A percentile compares a stretch with the other conserved stretches of the same genome.
phyloP scores from a whole-genome alignment of 2,113 vertebrate genomes.

The Collichthys lucidus region DNA sequence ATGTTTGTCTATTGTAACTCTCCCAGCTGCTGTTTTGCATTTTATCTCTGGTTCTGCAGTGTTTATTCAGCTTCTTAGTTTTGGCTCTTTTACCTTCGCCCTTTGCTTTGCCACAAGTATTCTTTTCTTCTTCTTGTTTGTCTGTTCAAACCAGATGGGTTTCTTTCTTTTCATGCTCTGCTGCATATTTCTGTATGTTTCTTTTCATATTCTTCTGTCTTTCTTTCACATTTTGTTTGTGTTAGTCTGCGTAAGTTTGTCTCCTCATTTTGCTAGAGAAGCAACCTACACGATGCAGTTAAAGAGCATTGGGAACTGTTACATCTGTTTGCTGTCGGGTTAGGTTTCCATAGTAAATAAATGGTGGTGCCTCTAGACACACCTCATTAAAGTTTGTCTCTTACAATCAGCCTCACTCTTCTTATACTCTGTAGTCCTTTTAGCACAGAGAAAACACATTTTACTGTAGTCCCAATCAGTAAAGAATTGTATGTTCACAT shows the following conservation, averaged over 20 bases:
- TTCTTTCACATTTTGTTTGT: neutral
- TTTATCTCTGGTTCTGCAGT: neutral
- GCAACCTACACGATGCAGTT: neutral
- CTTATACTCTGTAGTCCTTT: too few relatives aligned
- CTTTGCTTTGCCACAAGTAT: neutral
- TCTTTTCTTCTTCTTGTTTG: neutral
- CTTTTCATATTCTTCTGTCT: neutral
- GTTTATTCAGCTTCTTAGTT: neutral
- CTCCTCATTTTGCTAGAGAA: too few relatives aligned
- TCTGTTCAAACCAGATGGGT: conserved; percentile 6
- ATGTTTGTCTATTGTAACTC: neutral
- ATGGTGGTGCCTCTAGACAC: neutral
- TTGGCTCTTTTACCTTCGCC: neutral
- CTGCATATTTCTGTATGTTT: neutral
- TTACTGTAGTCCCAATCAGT: too few relatives aligned
- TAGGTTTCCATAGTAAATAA: too few relatives aligned
- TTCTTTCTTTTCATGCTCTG: neutral
- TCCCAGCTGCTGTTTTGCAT: conserved; percentile 3
- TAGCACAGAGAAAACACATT: too few relatives aligned
- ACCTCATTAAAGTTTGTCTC: too few relatives aligned
- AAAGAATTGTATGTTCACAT: too few relatives aligned
- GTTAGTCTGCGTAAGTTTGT: neutral
- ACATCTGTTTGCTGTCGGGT: neutral
- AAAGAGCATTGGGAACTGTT: neutral
- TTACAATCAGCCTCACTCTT: too few relatives aligned